Conservation (phyloP, 2,797 vertebrate genomes). For the Paguma larvata region DNA sequence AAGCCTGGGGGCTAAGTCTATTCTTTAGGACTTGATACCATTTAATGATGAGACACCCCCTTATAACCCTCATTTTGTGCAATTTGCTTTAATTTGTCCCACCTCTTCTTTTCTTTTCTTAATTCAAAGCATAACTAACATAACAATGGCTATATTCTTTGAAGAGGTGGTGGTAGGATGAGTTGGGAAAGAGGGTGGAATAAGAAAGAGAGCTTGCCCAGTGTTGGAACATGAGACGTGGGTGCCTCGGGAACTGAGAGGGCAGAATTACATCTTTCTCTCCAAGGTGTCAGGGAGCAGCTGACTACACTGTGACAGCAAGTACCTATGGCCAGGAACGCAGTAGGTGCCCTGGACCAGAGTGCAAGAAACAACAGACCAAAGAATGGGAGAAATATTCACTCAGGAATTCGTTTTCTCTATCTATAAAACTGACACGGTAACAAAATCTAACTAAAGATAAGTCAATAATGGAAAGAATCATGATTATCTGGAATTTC, state of each 20-base stretch:
- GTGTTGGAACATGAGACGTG: not conserved
- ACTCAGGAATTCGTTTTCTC: not conserved
- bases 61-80: not conserved
- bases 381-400: not conserved
- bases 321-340: not conserved
- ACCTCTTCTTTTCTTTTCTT: slow-evolving; percentile 76
- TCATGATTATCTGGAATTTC: not conserved
- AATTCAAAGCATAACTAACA: slow-evolving; percentile 61
- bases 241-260: not conserved
- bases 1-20: not conserved
- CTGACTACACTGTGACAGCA: too few species aligned
- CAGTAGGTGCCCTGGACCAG: not conserved
- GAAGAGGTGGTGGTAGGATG: slow-evolving; percentile 46
- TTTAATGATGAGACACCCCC: slow-evolving; percentile 54
- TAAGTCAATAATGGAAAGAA: not conserved
- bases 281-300: not conserved
- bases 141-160: slow-evolving; percentile 68
- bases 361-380: not conserved
- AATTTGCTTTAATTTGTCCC: slow-evolving; percentile 63
- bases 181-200: not conserved
- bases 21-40: slow-evolving; percentile 53
- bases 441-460: not conserved
- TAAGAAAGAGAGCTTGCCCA: not conserved
- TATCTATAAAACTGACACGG: not conserved
- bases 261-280: not conserved